Conservation (phyloP, 2,113 vertebrate species). For the Oreochromis spilurus region DNA sequence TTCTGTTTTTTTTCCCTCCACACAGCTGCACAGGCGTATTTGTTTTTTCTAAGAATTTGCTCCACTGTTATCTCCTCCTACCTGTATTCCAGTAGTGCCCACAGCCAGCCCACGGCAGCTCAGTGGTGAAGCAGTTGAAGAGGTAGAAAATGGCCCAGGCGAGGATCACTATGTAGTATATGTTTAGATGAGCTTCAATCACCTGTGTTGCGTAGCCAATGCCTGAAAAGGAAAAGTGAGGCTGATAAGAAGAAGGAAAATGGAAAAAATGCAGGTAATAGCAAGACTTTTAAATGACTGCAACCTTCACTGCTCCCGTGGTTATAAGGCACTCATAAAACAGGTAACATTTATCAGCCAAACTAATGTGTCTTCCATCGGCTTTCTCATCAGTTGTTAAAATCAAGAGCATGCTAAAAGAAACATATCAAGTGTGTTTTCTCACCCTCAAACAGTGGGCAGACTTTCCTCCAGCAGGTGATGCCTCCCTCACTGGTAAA, state of each 20-base stretch:
- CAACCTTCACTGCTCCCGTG: background rate
- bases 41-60: background rate
- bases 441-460: constrained; percentile 95
- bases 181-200: constrained; percentile 93
- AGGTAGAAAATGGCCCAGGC: constrained; percentile 99
- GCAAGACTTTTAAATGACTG: background rate
- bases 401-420: background rate
- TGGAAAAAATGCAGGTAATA: background rate
- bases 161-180: constrained; percentile 97
- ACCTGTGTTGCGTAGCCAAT: constrained; percentile 98
- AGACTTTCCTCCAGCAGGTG: constrained; percentile 97
- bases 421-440: background rate
- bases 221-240: constrained; percentile 65
- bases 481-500: constrained; percentile 98
- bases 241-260: background rate
- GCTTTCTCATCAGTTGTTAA: background rate
- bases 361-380: background rate
- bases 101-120: constrained; percentile 95
- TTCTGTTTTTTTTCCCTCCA: background rate
- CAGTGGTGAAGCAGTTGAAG: constrained; percentile 94
- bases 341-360: background rate
- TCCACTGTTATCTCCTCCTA: constrained; percentile 41
- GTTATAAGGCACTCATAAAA: background rate
- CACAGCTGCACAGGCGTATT: background rate
- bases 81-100: constrained; percentile 98